A percentile compares a stretch with the other conserved stretches of the same genome.
Evolutionary conservation across 2,888 invertebrate species (phyloP).

Genomic region (Ophonus ardosiacus): DNA sequence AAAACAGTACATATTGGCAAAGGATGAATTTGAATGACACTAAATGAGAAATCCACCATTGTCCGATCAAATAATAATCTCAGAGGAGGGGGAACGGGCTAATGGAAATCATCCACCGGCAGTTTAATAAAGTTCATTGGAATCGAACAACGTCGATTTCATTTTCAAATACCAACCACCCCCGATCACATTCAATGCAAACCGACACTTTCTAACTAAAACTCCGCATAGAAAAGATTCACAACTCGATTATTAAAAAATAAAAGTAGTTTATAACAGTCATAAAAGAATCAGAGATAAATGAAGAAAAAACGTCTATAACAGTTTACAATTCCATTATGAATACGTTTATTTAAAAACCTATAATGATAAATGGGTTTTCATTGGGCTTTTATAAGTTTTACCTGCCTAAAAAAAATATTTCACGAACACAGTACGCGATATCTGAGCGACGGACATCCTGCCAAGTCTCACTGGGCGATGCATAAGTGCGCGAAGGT

Average conservation of each 20-base stretch:
- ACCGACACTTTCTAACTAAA: slow-evolving; percentile 18
- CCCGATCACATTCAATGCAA: slow-evolving; percentile 46
- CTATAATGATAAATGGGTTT: too few relatives aligned
- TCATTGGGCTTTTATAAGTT: too few relatives aligned
- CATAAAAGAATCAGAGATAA: not conserved
- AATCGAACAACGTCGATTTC: slow-evolving; percentile 54
- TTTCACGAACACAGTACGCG: too few relatives aligned
- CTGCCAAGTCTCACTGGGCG: too few relatives aligned
- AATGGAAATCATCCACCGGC: slow-evolving; percentile 45
- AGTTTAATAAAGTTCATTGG: slow-evolving; percentile 60
- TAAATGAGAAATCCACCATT: not conserved
- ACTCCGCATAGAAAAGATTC: not conserved
- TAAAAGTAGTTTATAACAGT: not conserved
- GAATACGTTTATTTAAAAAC: too few relatives aligned
- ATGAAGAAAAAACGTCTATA: too few relatives aligned
- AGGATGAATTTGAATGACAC: not conserved
- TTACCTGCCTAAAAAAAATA: too few relatives aligned
- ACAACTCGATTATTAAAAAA: not conserved
- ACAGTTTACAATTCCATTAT: too few relatives aligned
- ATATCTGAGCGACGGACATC: too few relatives aligned
- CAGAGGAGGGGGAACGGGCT: not conserved
- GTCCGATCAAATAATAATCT: slow-evolving; percentile 52
- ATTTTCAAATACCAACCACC: slow-evolving; percentile 41
- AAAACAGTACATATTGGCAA: too few relatives aligned
- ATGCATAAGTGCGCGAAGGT: too few relatives aligned